Evolutionary conservation across 1,140 invertebrate genomes (phyloP).

Genomic region (Druon quercuslanigerum): DNA sequence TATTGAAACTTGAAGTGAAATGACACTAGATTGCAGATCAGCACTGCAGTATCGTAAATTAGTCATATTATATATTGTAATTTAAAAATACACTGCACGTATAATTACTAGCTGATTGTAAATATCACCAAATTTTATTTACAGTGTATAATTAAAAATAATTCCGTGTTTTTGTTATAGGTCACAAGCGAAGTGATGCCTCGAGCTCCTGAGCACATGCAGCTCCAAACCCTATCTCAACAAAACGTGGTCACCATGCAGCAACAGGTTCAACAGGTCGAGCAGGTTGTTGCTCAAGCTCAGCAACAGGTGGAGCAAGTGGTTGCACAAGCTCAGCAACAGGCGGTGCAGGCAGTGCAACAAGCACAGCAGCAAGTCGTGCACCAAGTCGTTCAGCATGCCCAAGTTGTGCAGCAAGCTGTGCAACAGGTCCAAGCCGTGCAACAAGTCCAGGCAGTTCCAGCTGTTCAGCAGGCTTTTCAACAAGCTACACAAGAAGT

Average conservation of each 20-base stretch:
- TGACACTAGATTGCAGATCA: no score
- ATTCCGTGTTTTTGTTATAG: background rate
- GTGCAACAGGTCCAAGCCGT: slow-evolving; percentile 69
- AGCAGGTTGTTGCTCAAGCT: slow-evolving; percentile 70
- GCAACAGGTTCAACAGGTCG: slow-evolving; percentile 70
- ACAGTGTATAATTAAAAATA: no score
- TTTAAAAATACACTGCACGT: no score
- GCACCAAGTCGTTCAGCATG: slow-evolving; percentile 69
- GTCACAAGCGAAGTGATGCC: slow-evolving; percentile 16
- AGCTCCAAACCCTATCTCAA: slow-evolving; percentile 2
- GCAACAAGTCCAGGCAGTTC: slow-evolving; percentile 59
- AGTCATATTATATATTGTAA: no score
- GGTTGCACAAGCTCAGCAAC: slow-evolving; percentile 69
- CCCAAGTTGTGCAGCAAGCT: slow-evolving; percentile 74
- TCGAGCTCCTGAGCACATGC: background rate
- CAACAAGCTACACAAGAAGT: slow-evolving; percentile 73
- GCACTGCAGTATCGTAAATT: no score
- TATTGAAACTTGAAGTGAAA: no score
- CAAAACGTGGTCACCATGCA: slow-evolving; percentile 68
- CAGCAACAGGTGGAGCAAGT: slow-evolving; percentile 74
- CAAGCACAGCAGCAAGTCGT: slow-evolving; percentile 73
- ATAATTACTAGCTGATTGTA: no score
- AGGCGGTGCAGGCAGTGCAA: slow-evolving; percentile 68
- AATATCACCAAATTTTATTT: no score
- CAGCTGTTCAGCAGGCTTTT: slow-evolving; percentile 66